Evolutionary conservation across 2,113 vertebrate species (phyloP).

Genomic region (Motacilla alba): DNA sequence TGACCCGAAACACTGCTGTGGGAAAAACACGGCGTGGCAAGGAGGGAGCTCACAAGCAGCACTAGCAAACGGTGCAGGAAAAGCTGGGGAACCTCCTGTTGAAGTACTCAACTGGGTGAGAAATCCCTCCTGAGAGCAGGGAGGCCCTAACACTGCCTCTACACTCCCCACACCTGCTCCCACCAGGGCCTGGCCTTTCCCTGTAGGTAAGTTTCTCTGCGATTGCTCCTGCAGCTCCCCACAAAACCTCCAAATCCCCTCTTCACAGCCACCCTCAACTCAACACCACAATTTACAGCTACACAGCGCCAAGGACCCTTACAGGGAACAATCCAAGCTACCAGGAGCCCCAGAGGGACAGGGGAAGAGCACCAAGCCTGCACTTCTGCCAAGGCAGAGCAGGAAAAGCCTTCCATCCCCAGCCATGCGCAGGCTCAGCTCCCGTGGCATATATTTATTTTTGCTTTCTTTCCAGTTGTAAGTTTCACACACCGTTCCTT

Average conservation of each 20-base stretch:
- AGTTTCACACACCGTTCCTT: not conserved
- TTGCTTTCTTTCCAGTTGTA: not conserved
- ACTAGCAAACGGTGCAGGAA: fast-evolving
- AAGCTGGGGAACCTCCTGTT: not conserved
- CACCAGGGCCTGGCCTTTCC: not conserved
- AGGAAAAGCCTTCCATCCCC: not conserved
- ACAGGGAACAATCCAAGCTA: not conserved
- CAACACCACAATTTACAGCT: not conserved
- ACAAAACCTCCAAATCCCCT: not conserved
- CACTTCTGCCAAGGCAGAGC: not conserved
- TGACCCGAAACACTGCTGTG: fast-evolving
- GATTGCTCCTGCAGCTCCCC: not conserved
- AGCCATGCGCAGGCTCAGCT: not conserved
- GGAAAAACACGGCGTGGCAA: fast-evolving
- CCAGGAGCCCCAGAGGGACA: not conserved
- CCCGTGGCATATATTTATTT: fast-evolving
- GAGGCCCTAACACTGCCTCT: not conserved
- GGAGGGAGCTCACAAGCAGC: not conserved
- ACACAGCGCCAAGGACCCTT: not conserved
- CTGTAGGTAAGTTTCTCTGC: not conserved
- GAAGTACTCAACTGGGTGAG: fast-evolving
- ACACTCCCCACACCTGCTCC: not conserved
- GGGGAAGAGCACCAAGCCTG: not conserved
- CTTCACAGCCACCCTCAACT: not conserved
- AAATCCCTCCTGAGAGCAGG: fast-evolving